These are phyloP conservation scores for Drosophila incognita DNA, from an alignment of 2,888 invertebrate genomes.

Conservation along the genomic window DNA sequence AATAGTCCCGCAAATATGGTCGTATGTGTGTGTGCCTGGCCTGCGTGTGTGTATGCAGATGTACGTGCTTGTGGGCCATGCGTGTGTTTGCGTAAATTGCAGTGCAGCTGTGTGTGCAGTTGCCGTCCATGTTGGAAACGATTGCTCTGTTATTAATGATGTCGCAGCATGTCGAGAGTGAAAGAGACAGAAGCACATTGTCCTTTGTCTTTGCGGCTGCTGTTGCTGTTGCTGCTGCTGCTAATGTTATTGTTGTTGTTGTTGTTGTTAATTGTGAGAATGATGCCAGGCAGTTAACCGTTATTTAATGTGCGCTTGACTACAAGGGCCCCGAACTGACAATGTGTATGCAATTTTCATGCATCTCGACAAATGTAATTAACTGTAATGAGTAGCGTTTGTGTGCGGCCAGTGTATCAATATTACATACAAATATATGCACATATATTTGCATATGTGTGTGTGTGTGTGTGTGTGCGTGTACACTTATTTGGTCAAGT, in stretches of 20 bases:
- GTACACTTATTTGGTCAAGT: constrained; percentile 41
- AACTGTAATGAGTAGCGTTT: constrained; percentile 66
- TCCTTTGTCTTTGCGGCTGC: constrained; percentile 25
- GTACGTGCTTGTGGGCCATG: constrained; percentile 11
- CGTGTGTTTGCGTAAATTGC: constrained; percentile 33
- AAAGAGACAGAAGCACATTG: constrained; percentile 26
- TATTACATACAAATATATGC: constrained; percentile 16
- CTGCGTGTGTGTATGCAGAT: constrained; percentile 1
- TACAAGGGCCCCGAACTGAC: constrained; percentile 44
- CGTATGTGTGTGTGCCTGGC: constrained; percentile 13
- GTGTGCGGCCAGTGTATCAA: constrained; percentile 48
- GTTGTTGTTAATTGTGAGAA: constrained; percentile 60
- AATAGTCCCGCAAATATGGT: constrained; percentile 48
- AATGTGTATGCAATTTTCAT: constrained; percentile 70
- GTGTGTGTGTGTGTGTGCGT: neutral
- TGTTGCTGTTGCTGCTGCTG: constrained; percentile 17
- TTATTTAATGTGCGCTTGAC: constrained; percentile 66
- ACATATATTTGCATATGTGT: neutral
- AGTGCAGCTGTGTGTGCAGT: constrained; percentile 33
- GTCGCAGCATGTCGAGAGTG: constrained; percentile 46
- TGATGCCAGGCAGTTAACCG: constrained; percentile 70
- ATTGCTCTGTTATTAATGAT: constrained; percentile 75
- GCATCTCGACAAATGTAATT: constrained; percentile 71
- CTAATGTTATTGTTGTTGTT: constrained; percentile 28
- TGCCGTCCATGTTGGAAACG: constrained; percentile 36